Evolutionary conservation across 2,888 invertebrate species (phyloP).

Genomic region (Eristalis tenax): DNA sequence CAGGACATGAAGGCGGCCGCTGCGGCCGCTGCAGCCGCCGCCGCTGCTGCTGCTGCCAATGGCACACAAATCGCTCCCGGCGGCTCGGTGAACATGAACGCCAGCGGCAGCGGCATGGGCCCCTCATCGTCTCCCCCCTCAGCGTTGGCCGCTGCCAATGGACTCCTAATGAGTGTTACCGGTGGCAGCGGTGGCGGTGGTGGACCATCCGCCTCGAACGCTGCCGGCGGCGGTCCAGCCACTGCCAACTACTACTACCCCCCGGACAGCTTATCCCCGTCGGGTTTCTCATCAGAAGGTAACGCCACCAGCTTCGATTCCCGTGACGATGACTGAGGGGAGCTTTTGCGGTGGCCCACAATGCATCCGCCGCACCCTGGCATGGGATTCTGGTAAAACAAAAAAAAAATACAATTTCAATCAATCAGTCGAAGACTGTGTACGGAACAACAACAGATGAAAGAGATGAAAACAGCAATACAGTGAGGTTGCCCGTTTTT

Average conservation of each 20-base stretch:
- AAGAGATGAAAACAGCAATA: not conserved
- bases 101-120: slow-evolving; percentile 74
- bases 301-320: slow-evolving; percentile 87
- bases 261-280: slow-evolving; percentile 87
- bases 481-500: not conserved
- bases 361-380: slow-evolving; percentile 70
- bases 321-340: slow-evolving; percentile 89
- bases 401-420: not conserved
- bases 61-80: slow-evolving; percentile 81
- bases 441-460: not conserved
- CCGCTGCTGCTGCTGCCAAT: slow-evolving; percentile 83
- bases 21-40: slow-evolving; percentile 81
- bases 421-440: not conserved
- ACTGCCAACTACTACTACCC: slow-evolving; percentile 84
- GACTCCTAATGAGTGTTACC: slow-evolving; percentile 76
- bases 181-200: slow-evolving; percentile 39
- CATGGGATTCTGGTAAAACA: slow-evolving; percentile 64
- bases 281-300: slow-evolving; percentile 88
- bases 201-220: slow-evolving; percentile 68
- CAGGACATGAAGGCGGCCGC: slow-evolving; percentile 74
- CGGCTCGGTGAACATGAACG: slow-evolving; percentile 75
- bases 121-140: slow-evolving; percentile 59
- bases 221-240: not conserved
- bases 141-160: slow-evolving; percentile 81
- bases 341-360: slow-evolving; percentile 67